Conservation (phyloP, 2,113 vertebrate species). For the Neotoma lepida region DNA sequence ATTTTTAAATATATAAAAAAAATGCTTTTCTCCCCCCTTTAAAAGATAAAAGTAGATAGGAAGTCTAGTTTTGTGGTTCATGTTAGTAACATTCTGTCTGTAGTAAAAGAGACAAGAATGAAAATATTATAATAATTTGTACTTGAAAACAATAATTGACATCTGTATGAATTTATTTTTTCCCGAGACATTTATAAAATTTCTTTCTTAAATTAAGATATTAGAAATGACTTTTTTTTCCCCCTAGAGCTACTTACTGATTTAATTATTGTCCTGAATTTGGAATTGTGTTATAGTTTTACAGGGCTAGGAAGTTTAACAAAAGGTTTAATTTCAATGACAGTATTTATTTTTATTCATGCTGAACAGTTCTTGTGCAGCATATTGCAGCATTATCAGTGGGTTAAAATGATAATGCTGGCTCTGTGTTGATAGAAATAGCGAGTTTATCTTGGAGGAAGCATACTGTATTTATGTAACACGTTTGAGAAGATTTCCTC, state of each 20-base stretch:
- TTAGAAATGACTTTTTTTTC: not conserved
- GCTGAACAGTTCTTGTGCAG: not conserved
- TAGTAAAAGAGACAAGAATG: not conserved
- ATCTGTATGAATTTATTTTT: conserved; percentile 43
- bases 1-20: conserved; percentile 47
- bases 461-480: not conserved
- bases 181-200: not conserved
- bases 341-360: conserved; percentile 38
- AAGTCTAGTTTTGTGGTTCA: not conserved
- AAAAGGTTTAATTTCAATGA: conserved; percentile 33
- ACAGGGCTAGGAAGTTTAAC: not conserved
- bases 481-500: not conserved
- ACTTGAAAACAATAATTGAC: conserved; percentile 17
- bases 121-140: conserved; percentile 32
- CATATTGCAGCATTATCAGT: not conserved
- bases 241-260: not conserved
- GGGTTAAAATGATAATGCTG: not conserved
- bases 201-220: conserved; percentile 30
- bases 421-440: not conserved
- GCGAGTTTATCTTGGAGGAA: not conserved
- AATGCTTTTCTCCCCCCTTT: not conserved
- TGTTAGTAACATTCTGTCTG: not conserved
- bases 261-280: conserved; percentile 50
- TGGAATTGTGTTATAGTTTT: conserved; percentile 1
- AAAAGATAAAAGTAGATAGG: conserved; percentile 26